phyloP scores from a whole-genome alignment of 2,888 invertebrate genomes.

The Parnassius orleans region DNA sequence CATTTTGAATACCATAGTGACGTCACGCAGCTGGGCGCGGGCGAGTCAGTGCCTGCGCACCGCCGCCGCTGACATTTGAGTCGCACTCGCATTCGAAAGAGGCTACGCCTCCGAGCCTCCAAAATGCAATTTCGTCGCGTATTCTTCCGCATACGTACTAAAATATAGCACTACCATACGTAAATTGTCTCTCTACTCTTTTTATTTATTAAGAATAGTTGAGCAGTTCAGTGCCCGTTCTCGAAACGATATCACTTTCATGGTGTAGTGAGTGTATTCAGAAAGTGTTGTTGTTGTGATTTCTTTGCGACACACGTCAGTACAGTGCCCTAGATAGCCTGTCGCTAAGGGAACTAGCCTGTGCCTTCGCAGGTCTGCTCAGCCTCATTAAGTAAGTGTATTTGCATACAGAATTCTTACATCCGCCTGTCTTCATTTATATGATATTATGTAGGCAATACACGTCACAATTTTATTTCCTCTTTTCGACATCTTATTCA shows the following conservation, averaged over 20 bases:
- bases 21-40: conserved; percentile 75
- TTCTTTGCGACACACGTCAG: conserved; percentile 62
- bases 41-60: conserved; percentile 46
- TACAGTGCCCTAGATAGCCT: conserved; percentile 67
- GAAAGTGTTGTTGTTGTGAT: conserved; percentile 74
- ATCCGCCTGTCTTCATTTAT: conserved; percentile 52
- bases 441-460: conserved; percentile 60
- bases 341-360: conserved; percentile 59
- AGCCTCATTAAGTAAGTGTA: conserved; percentile 69
- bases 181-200: conserved; percentile 70
- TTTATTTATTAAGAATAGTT: conserved; percentile 65
- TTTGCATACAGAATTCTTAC: conserved; percentile 63
- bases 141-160: conserved; percentile 61
- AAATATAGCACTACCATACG: conserved; percentile 49
- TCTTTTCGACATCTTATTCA: too few relatives aligned
- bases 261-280: conserved; percentile 63
- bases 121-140: conserved; percentile 72
- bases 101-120: conserved; percentile 65
- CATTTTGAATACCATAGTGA: conserved; percentile 78
- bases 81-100: conserved; percentile 68
- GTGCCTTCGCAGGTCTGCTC: conserved; percentile 59
- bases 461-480: conserved; percentile 57
- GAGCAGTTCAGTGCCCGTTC: conserved; percentile 45
- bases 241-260: conserved; percentile 39
- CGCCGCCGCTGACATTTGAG: conserved; percentile 55